Percentiles rank a stretch among this genome's conserved stretches.
These are phyloP conservation scores for Apotomis betuletana DNA, from an alignment of 2,888 invertebrate genomes.

Conservation along the genomic window DNA sequence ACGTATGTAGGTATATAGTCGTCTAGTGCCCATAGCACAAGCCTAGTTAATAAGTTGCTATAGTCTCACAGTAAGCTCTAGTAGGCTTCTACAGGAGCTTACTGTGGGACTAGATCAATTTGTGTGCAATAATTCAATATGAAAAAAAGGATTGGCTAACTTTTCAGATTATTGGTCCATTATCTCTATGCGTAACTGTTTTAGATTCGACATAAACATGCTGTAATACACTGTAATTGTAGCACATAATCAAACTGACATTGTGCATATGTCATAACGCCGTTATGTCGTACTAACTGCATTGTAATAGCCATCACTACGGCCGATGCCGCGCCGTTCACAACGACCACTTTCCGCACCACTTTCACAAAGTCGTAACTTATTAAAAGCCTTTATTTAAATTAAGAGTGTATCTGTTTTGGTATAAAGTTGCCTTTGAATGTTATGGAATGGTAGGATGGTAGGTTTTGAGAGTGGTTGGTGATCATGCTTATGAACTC, in stretches of 20 bases:
- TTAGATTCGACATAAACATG: background rate
- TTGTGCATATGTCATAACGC: slow-evolving; percentile 17
- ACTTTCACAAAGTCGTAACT: background rate
- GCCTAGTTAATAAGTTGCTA: too few species aligned
- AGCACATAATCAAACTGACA: slow-evolving; percentile 23
- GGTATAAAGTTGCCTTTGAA: background rate
- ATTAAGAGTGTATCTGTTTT: background rate
- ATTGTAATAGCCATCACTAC: slow-evolving; percentile 10
- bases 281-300: slow-evolving; percentile 9
- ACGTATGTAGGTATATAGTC: too few species aligned
- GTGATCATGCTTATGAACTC: background rate
- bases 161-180: too few species aligned
- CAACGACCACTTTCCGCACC: background rate
- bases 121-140: too few species aligned
- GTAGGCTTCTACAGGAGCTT: too few species aligned
- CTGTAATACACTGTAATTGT: background rate
- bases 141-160: too few species aligned
- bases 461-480: slow-evolving; percentile 10
- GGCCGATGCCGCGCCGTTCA: background rate
- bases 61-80: too few species aligned
- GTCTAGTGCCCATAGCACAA: too few species aligned
- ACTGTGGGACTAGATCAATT: too few species aligned
- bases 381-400: background rate
- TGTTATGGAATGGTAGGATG: background rate
- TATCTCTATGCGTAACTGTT: too few species aligned